Evolutionary conservation across 2,888 invertebrate species (phyloP).

Genomic region (Dysmachus trigonus): DNA sequence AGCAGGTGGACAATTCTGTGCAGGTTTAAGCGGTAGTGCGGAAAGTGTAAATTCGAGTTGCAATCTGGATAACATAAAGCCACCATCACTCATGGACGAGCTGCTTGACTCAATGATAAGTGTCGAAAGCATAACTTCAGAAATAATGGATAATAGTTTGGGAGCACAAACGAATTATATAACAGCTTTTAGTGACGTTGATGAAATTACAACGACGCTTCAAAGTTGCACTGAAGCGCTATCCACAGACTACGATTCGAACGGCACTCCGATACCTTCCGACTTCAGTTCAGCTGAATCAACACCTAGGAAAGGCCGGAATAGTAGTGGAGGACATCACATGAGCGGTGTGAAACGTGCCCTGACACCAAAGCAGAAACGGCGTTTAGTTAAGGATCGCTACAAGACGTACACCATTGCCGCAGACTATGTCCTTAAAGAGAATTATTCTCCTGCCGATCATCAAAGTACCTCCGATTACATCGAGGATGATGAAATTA

Average conservation of each 20-base stretch:
- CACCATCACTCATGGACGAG: constrained; percentile 83
- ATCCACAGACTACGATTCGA: constrained; percentile 64
- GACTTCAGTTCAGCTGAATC: constrained; percentile 80
- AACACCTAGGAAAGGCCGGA: constrained; percentile 73
- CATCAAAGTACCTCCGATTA: constrained; percentile 49
- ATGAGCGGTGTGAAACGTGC: constrained; percentile 55
- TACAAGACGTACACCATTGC: constrained; percentile 85
- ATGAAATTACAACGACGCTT: constrained; percentile 69
- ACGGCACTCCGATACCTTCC: constrained; percentile 72
- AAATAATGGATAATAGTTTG: constrained; percentile 71
- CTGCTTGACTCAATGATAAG: constrained; percentile 83
- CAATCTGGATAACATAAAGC: constrained; percentile 82
- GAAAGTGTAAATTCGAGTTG: constrained; percentile 71
- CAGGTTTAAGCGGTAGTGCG: constrained; percentile 68
- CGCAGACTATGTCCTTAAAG: constrained; percentile 66
- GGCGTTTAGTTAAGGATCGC: constrained; percentile 79
- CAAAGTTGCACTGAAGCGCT: constrained; percentile 67
- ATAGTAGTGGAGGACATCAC: background rate
- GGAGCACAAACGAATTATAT: constrained; percentile 63
- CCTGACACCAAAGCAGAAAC: constrained; percentile 80
- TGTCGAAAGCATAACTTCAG: constrained; percentile 83
- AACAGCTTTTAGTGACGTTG: constrained; percentile 70
- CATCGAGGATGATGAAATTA: constrained; percentile 63
- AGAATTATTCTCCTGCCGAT: constrained; percentile 52
- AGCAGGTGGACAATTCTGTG: constrained; percentile 64